These are phyloP conservation scores for Rhinophrynus dorsalis DNA, from an alignment of 2,797 vertebrate species.

Conservation along the genomic window DNA sequence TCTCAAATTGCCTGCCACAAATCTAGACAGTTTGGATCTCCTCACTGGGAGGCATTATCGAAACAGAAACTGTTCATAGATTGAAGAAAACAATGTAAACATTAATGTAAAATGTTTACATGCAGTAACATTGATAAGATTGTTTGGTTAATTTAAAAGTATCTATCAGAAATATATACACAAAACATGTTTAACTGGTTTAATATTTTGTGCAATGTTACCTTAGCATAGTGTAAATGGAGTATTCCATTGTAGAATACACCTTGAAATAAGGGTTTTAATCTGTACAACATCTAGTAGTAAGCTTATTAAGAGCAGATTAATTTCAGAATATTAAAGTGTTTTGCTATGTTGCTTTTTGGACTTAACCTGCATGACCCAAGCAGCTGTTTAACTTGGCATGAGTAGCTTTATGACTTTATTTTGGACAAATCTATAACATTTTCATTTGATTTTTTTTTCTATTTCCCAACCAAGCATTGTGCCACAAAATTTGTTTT, in stretches of 20 bases:
- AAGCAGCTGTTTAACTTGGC: conserved; percentile 75
- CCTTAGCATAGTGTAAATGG: not conserved
- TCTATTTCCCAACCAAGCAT: conserved; percentile 63
- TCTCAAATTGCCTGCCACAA: no score
- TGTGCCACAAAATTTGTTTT: conserved; percentile 74
- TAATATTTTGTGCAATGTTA: not conserved
- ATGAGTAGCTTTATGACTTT: conserved; percentile 70
- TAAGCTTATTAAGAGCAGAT: conserved; percentile 43
- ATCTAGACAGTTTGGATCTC: no score
- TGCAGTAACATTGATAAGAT: no score
- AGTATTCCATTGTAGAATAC: conserved; percentile 14
- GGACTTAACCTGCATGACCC: conserved; percentile 60
- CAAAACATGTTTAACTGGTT: no score
- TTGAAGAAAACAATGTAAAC: no score
- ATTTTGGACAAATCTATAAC: conserved; percentile 73
- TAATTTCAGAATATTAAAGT: conserved; percentile 56
- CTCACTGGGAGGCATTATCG: no score
- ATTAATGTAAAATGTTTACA: no score
- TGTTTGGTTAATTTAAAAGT: no score
- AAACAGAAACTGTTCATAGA: no score
- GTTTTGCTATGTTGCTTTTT: conserved; percentile 53
- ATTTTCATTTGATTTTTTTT: conserved; percentile 73
- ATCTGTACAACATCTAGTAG: not conserved
- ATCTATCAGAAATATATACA: no score
- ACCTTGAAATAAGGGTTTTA: not conserved